phyloP scores from a whole-genome alignment of 2,797 vertebrate genomes.

The Poeciliopsis gracilis region DNA sequence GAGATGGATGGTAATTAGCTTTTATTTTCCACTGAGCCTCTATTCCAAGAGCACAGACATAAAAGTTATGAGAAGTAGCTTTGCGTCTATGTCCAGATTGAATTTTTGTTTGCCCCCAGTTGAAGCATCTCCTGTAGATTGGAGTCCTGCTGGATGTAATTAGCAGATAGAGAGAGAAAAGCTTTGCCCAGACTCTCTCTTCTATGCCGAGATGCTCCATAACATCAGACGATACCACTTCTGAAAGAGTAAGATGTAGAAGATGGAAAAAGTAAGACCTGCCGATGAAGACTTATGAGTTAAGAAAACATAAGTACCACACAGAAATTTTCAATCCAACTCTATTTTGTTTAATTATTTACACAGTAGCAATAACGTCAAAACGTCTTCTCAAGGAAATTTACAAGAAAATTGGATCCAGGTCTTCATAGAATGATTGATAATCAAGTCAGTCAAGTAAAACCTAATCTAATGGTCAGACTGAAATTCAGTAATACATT shows the following conservation, averaged over 20 bases:
- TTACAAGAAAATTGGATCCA: not conserved
- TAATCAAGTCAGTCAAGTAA: not conserved
- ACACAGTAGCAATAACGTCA: not conserved
- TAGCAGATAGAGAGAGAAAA: constrained; percentile 61
- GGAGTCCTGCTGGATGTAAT: constrained; percentile 54
- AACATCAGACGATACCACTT: constrained; percentile 66
- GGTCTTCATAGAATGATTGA: not conserved
- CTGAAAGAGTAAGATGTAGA: constrained; percentile 17
- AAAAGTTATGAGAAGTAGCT: constrained; percentile 19
- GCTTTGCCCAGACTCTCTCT: constrained; percentile 25
- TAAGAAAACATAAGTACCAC: not conserved
- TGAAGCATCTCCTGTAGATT: constrained; percentile 42
- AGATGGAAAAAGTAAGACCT: constrained; percentile 13
- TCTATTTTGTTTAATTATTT: not conserved
- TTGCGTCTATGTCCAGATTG: constrained; percentile 35
- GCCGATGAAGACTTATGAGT: not conserved
- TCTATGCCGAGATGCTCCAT: constrained; percentile 50
- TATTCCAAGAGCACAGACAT: constrained; percentile 47
- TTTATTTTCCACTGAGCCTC: constrained; percentile 34
- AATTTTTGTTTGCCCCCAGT: constrained; percentile 50
- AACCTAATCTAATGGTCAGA: not conserved
- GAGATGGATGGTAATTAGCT: constrained; percentile 36
- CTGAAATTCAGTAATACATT: not conserved
- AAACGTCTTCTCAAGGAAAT: not conserved
- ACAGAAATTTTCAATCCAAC: not conserved